Evolutionary conservation across 37 sponge, comb jelly and placozoan species (phyloP), one percentile per base, ranked within the genome.

Genomic region (Petrosia ficiformis): DNA sequence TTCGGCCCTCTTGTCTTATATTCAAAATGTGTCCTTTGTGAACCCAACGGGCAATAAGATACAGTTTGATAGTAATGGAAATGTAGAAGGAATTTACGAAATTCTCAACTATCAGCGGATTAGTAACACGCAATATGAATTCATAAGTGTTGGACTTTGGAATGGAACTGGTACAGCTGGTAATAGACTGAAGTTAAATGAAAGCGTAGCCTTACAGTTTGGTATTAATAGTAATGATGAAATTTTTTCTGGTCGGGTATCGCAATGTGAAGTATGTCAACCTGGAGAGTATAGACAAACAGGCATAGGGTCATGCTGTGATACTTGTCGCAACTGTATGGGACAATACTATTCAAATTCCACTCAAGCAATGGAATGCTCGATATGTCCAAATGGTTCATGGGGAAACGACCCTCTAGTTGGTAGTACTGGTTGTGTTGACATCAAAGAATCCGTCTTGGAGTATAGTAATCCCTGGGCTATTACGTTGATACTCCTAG

Each of bases 351-450:
- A 41, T 41, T 82, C 78, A 25, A 40, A 4, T 1, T 30, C 32
- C 2, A 33, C 66, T 0, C 6, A 14, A 25, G 21, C 59, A 10
- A 60, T 38, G 6, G 4, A 28, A 11, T 90, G 91, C 54, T n/a
- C 19, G 2, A 43, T 4, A 1, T 90, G 91, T 77, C 68, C 73
- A 35, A 35, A 37, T 14, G 22, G 22, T 2, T 2, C 54, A 30
- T 82, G 81, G 82, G 79, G 82, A 2, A 81, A 81, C 30, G 52
- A 70, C 48, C 87, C 87, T 30, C 24, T 68, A 19, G 4, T 8
- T 31, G 83, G 83, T 29, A 82, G 83, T 33, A 54, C 6, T 3
- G 24, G 33, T 39, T 82, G 83, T 82, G 83, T 75, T 11, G 21
- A 58, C 22, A 41, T 82, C 4, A 57, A 39, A 24, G 70, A 59